Percentiles rank a stretch among this genome's conserved stretches.
These are phyloP conservation scores for Muntiacus muntjak DNA, from an alignment of 2,113 vertebrate genomes.

Conservation along the genomic window DNA sequence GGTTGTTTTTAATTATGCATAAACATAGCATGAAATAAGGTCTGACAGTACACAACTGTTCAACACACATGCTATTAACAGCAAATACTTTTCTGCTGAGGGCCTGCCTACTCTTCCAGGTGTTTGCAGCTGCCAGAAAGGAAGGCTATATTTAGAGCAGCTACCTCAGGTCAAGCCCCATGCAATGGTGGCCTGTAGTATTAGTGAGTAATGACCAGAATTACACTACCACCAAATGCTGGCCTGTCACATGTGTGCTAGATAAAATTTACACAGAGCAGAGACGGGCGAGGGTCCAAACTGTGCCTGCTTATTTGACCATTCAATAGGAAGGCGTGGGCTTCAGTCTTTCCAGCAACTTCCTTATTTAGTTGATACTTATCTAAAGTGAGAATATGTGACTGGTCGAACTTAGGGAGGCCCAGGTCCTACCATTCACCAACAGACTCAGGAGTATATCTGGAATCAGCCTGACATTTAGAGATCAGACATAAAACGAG, in stretches of 20 bases:
- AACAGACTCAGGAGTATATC: background rate
- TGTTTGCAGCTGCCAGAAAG: conserved; percentile 65
- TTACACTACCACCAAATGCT: conserved; percentile 55
- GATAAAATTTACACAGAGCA: conserved; percentile 75
- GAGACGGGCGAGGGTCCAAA: conserved; percentile 59
- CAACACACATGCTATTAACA: background rate
- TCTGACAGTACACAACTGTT: background rate
- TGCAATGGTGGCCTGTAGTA: conserved; percentile 60
- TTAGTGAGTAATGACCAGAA: conserved; percentile 71
- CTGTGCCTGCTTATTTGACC: conserved; percentile 47
- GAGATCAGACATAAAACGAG: background rate
- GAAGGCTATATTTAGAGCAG: conserved; percentile 76
- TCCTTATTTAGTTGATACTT: conserved; percentile 38
- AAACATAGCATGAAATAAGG: background rate
- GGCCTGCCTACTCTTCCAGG: conserved; percentile 54
- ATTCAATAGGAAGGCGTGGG: conserved; percentile 33
- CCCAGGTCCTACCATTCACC: background rate
- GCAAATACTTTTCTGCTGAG: conserved; percentile 10
- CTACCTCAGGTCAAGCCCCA: conserved; percentile 62
- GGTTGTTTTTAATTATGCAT: background rate
- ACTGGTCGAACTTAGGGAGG: background rate
- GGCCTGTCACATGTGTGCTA: conserved; percentile 52
- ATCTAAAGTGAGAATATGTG: background rate
- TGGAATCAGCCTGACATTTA: background rate
- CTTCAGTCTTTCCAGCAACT: conserved; percentile 47